Evolutionary conservation across 2,888 invertebrate genomes (phyloP), one percentile per base, ranked within the genome.

Genomic region (Ormyrus pomaceus): DNA sequence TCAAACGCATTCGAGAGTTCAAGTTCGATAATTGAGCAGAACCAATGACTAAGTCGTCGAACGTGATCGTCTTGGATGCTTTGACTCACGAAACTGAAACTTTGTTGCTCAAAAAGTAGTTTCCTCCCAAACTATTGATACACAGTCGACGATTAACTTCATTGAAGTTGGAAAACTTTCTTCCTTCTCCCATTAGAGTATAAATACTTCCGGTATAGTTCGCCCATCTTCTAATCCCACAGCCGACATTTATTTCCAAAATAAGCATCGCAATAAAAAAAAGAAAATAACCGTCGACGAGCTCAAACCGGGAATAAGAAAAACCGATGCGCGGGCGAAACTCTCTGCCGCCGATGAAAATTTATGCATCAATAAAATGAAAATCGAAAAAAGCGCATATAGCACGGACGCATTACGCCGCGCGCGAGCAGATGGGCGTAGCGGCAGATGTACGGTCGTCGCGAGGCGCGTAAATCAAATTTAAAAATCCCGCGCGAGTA

Each of bases 401-500:
- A 1, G 6, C 56, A 48, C 2, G 55, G 11, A 58, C 48, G 61
- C 77, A 78, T 78, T 78, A 78, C 50, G 13, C 34, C 34, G 4
- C 64, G 45, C 10, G n/a, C 50, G 53, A 6, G 56, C 59, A 69
- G 9, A 48, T 58, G 61, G 10, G 59, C 53, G 48, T 34, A 62
- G 46, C 51, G 45, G 77, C 69, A 84, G 86, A 88, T 87, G 86
- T 88, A 89, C 86, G 89, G 87, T 85, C 88, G 86, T 86, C 89
- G 84, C 84, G 89, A 88, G 89, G 85, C 86, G 84, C 85, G 87
- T 89, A 89, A 89, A 89, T 90, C 89, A 90, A 89, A 89, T 89
- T 89, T 86, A 85, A 85, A 86, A 87, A 88, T 88, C 88, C 89
- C 89, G 84, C 82, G 84, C 83, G 85, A 79, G 83, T 83, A 83